Conservation (phyloP, 2,888 invertebrate genomes). For the Cabera pusaria region DNA sequence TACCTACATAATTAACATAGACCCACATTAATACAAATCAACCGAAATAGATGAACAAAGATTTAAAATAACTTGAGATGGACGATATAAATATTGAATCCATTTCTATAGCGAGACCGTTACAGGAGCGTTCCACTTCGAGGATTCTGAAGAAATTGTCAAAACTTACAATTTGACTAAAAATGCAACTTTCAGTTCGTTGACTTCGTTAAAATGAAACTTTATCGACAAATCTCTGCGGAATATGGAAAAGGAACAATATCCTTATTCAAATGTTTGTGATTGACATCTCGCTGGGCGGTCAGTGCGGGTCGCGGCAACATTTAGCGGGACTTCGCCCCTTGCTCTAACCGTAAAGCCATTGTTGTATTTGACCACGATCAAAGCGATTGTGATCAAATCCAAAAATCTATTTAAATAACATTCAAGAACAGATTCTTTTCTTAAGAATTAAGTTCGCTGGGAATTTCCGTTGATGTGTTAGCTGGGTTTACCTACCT, state of each 20-base stretch:
- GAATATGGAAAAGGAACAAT: conserved; percentile 69
- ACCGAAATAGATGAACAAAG: conserved; percentile 17
- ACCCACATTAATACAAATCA: conserved; percentile 4
- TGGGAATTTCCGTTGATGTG: conserved; percentile 65
- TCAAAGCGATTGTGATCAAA: conserved; percentile 69
- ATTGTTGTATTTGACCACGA: conserved; percentile 73
- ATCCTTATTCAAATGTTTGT: conserved; percentile 74
- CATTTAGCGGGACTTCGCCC: conserved; percentile 19
- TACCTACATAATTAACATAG: conserved; percentile 16
- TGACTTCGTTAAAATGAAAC: conserved; percentile 65
- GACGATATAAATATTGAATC: conserved; percentile 18
- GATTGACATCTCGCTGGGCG: conserved; percentile 81
- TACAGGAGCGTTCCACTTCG: conserved; percentile 63
- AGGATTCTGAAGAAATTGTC: conserved; percentile 48
- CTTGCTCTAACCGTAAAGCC: conserved; percentile 47
- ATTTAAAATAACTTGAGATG: conserved; percentile 4
- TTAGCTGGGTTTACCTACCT: too few species aligned
- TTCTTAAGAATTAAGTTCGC: conserved; percentile 47
- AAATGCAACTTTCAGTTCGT: conserved; percentile 65
- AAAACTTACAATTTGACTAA: conserved; percentile 54
- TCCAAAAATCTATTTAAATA: conserved; percentile 65
- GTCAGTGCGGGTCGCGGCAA: conserved; percentile 46
- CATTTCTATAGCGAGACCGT: conserved; percentile 61
- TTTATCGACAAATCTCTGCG: conserved; percentile 73
- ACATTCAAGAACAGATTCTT: conserved; percentile 50